Base-by-base conservation (phyloP, 2,797 vertebrate genomes). In the Agapornis canus region DNA sequence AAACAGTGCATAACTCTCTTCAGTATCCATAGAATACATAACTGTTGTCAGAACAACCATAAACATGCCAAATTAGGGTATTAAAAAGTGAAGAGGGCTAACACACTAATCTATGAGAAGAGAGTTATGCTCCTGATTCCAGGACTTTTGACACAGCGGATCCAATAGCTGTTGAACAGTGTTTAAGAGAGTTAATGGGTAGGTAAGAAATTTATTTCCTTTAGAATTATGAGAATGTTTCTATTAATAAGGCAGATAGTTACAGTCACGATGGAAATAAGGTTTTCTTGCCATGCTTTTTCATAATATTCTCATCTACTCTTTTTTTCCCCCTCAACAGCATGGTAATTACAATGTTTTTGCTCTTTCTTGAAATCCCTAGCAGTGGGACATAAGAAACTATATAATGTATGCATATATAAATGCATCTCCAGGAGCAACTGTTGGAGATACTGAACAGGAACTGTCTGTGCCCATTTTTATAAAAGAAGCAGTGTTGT, bases 51-150 rank as follows among this genome's bases (percentile, higher is more conserved):
- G 22, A 94, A 27, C 11, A 80, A 80, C 29, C 49, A 47, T 84
- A 57, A 54, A 86, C 0, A 0, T n/a, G 17, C 3, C 19, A 76
- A 57, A 57, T 27, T 2, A 51, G 6, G 11, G 3, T 15, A 32
- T 39, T 13, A 73, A 92, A 73, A 32, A 65, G 1, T 2, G 29
- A 66, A 63, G 7, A 10, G 18, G 70, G 5, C 1, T 77, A 71
- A 65, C 12, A 42, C 0, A 63, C 39, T 83, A 4, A 26, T n/a
- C 20, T 77, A 2, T 56, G 13, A 82, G 10, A 72, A 69, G 17
- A 70, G 2, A 4, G 11, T 65, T 61, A 13, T 40, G 17, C n/a
- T 87, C 17, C 45, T 5, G 2, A 8, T 54, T 78, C 26, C 40
- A 51, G 22, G 27, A 66, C 7, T 64, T 86, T 51, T 88, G 40